A percentile compares a stretch with the other conserved stretches of the same genome.
Conservation (phyloP, 2,113 vertebrate species). For the Dasypus novemcinctus region DNA sequence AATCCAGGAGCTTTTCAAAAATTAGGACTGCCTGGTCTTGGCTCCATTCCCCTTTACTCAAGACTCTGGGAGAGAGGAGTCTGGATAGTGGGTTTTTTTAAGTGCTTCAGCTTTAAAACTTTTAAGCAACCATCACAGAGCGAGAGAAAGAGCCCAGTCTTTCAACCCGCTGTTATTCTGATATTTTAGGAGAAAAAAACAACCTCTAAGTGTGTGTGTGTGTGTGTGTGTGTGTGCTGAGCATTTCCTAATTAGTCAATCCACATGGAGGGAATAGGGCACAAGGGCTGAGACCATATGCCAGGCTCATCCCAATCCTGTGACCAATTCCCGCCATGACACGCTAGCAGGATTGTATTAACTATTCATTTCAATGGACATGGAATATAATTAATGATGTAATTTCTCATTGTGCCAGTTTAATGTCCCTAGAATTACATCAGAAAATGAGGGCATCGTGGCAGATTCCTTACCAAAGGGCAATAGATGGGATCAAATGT, state of each 20-base stretch:
- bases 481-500: neutral
- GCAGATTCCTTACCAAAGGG: conserved; percentile 12
- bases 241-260: neutral
- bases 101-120: neutral
- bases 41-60: neutral
- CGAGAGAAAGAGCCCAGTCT: neutral
- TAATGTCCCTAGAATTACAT: neutral
- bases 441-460: neutral
- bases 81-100: neutral
- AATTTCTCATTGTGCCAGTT: neutral
- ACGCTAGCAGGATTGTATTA: neutral
- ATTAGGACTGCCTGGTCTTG: neutral
- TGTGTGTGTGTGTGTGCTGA: neutral
- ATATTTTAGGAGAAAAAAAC: neutral
- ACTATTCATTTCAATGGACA: neutral
- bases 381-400: neutral
- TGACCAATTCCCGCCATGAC: neutral
- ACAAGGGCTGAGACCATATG: neutral
- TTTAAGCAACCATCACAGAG: neutral
- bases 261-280: neutral
- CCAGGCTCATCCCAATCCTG: neutral
- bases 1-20: neutral
- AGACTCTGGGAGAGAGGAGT: neutral
- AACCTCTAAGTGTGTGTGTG: neutral
- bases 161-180: neutral